A percentile compares a stretch with the other conserved stretches of the same genome.
These are phyloP conservation scores for Callimorpha dominula DNA, from an alignment of 2,888 invertebrate species.

Conservation along the genomic window DNA sequence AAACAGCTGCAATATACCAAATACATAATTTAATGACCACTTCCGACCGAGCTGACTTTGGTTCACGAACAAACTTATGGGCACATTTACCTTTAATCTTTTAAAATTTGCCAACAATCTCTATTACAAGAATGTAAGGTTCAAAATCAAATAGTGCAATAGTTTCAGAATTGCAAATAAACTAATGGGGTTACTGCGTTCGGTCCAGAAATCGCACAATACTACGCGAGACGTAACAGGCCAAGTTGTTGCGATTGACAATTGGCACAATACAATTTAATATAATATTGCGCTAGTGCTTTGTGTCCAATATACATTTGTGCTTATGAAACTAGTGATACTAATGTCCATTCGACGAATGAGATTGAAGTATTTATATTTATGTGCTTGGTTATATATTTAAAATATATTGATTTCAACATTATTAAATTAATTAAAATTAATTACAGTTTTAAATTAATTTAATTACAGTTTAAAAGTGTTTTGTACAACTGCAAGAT, in stretches of 20 bases:
- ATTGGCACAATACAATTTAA: constrained; percentile 67
- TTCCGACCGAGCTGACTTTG: constrained; percentile 50
- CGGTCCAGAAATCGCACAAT: constrained; percentile 68
- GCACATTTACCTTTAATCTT: constrained; percentile 30
- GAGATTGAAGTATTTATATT: constrained; percentile 31
- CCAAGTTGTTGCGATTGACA: constrained; percentile 74
- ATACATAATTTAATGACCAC: constrained; percentile 68
- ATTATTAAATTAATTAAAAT: neutral
- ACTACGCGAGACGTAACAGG: constrained; percentile 63
- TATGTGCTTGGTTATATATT: neutral
- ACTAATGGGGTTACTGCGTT: constrained; percentile 34
- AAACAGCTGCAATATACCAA: constrained; percentile 61
- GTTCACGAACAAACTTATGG: constrained; percentile 55
- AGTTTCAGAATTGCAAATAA: constrained; percentile 10
- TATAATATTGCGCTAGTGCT: constrained; percentile 57
- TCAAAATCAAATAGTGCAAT: constrained; percentile 16
- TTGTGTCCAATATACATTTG: constrained; percentile 60
- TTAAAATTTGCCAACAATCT: constrained; percentile 11
- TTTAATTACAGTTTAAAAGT: no score
- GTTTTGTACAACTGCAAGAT: no score
- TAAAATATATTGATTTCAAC: neutral
- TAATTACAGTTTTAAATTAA: no score
- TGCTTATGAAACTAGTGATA: constrained; percentile 56
- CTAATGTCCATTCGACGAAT: constrained; percentile 42
- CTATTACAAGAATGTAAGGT: constrained; percentile 13